These are phyloP conservation scores for Euphydryas editha DNA, from an alignment of 2,888 invertebrate species.

Conservation along the genomic window DNA sequence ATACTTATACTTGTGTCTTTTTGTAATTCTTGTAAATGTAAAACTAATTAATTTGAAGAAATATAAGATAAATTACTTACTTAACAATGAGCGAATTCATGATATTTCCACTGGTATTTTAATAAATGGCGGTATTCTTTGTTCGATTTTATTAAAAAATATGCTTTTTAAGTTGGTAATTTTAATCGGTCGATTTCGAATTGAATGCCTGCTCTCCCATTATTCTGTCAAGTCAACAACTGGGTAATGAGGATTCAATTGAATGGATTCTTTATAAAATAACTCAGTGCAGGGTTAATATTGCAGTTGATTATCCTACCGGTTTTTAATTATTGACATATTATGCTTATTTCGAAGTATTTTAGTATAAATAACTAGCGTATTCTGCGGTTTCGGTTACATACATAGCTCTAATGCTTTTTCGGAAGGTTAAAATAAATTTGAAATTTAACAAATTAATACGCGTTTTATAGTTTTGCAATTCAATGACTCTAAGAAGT, in stretches of 20 bases:
- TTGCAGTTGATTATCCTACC: constrained; percentile 22
- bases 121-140: constrained; percentile 10
- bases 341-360: constrained; percentile 5
- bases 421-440: too few relatives aligned
- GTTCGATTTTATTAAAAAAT: constrained; percentile 22
- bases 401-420: neutral
- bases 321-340: constrained; percentile 10
- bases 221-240: constrained; percentile 44
- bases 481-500: too few relatives aligned
- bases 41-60: neutral
- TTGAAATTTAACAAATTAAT: too few relatives aligned
- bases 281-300: constrained; percentile 27
- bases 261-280: constrained; percentile 38
- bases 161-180: constrained; percentile 36
- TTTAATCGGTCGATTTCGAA: constrained; percentile 43
- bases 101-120: constrained; percentile 4
- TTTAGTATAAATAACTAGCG: neutral
- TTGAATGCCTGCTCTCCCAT: constrained; percentile 34
- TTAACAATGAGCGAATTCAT: neutral
- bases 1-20: neutral
- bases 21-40: neutral
- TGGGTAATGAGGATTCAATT: constrained; percentile 46
- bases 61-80: neutral
- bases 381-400: neutral
- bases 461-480: too few relatives aligned